A percentile compares a stretch with the other conserved stretches of the same genome.
phyloP scores from a whole-genome alignment of 1,140 invertebrate species.

The silkworm (Bombyx mori) region ASM3026992v2 NC_085125.1:15008501-15009000 shows the following conservation, averaged over 20 bases:
- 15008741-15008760: conserved; percentile 75
- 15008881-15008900: not conserved
- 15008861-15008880: conserved; percentile 30
- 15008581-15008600: too few relatives aligned
- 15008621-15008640: too few relatives aligned
- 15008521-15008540: too few relatives aligned
- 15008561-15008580: too few relatives aligned
- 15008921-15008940: conserved; percentile 1
- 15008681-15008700: conserved; percentile 14
- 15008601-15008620: too few relatives aligned
- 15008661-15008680: too few relatives aligned
- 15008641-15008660: too few relatives aligned
- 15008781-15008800: conserved; percentile 74
- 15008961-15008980: conserved; percentile 93
- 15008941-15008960: conserved; percentile 93
- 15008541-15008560: too few relatives aligned
- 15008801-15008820: conserved; percentile 85
- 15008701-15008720: conserved; percentile 39
- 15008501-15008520: too few relatives aligned
- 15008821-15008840: conserved; percentile 84
- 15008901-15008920: not conserved
- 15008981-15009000: conserved; percentile 89
- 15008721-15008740: conserved; percentile 75
- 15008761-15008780: conserved; percentile 73
- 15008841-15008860: conserved; percentile 58